A percentile compares a stretch with the other conserved stretches of the same genome.
These are phyloP conservation scores for Archocentrus centrarchus DNA, from an alignment of 2,113 vertebrate genomes.

Conservation along the genomic window DNA sequence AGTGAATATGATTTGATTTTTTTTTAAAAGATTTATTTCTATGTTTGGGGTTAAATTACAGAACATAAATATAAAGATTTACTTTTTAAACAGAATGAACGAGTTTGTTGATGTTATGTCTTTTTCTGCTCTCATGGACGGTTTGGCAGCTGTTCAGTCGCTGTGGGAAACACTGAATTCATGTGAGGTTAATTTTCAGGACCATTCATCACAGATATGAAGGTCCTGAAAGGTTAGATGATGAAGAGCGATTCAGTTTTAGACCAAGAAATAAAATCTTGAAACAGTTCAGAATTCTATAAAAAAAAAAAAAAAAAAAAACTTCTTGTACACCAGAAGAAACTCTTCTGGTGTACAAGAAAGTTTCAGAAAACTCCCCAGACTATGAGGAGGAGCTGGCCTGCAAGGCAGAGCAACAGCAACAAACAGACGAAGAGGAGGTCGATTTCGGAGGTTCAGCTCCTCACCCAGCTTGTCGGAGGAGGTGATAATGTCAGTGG, in stretches of 20 bases:
- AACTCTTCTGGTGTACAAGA: not conserved
- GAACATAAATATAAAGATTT: not conserved
- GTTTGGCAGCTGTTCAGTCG: not conserved
- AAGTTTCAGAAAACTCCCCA: not conserved
- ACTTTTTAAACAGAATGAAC: not conserved
- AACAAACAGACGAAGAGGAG: not conserved
- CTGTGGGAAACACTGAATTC: not conserved
- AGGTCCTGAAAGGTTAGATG: not conserved
- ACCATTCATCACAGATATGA: not conserved
- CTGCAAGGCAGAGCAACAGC: not conserved
- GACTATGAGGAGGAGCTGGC: not conserved
- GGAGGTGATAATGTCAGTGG: slow-evolving; percentile 98
- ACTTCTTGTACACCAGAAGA: not conserved
- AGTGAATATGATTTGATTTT: too few species aligned
- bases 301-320: not conserved
- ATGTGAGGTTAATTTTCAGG: not conserved
- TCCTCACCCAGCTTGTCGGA: slow-evolving; percentile 99
- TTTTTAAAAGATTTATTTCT: too few species aligned
- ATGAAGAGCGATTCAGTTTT: not conserved
- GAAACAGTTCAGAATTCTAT: not conserved
- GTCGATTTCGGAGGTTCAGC: slow-evolving; percentile 5
- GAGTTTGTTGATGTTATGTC: too few species aligned
- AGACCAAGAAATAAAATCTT: not conserved
- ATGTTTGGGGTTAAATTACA: too few species aligned
- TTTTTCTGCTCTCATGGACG: not conserved